phyloP scores from a whole-genome alignment of 2,113 vertebrate genomes.

The Dolichallabes microphthalmus region DNA sequence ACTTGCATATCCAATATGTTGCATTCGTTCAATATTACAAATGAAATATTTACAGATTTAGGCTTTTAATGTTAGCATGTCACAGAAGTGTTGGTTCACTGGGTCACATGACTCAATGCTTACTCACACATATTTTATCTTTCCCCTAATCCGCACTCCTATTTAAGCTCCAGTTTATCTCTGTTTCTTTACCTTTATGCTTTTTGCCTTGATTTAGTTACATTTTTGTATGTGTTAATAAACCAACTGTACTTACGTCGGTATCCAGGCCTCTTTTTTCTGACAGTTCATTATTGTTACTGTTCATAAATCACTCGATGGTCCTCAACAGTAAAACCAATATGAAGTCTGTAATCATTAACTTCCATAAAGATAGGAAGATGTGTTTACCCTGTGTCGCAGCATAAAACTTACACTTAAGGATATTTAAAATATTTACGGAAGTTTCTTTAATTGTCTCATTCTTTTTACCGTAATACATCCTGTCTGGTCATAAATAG shows the following conservation, averaged over 20 bases:
- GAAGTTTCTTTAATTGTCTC: not conserved
- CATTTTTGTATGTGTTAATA: not conserved
- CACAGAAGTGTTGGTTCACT: not conserved
- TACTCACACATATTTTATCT: not conserved
- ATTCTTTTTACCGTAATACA: not conserved
- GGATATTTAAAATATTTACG: not conserved
- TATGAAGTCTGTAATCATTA: not conserved
- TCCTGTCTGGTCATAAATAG: not conserved
- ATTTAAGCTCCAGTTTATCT: not conserved
- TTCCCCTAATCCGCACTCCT: not conserved
- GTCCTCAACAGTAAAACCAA: not conserved
- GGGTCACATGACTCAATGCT: not conserved
- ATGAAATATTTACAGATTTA: not conserved
- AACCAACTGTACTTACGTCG: not conserved
- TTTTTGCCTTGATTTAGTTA: not conserved
- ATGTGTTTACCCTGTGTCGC: not conserved
- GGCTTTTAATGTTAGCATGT: not conserved
- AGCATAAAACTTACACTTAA: not conserved
- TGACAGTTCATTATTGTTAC: not conserved
- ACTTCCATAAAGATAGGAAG: not conserved
- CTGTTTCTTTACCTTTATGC: not conserved
- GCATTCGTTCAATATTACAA: not conserved
- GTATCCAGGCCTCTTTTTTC: not conserved
- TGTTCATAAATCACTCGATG: not conserved
- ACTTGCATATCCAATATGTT: not conserved